phyloP scores from a whole-genome alignment of 2,888 invertebrate genomes.

The Andrena marginata region DNA sequence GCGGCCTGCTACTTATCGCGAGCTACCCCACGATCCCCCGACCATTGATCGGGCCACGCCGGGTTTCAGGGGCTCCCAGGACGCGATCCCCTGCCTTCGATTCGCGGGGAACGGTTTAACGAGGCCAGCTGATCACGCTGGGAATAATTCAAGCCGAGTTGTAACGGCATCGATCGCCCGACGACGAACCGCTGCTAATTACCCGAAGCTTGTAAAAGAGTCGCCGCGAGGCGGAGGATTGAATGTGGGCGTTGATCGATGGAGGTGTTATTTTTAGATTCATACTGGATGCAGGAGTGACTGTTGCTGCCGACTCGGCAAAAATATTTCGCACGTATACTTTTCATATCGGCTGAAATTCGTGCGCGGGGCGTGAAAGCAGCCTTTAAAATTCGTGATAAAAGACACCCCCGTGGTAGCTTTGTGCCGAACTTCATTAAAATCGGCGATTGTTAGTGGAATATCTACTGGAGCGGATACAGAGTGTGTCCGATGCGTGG shows the following conservation, averaged over 20 bases:
- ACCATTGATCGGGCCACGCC: conserved; percentile 11
- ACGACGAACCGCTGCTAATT: conserved; percentile 25
- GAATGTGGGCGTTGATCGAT: conserved; percentile 25
- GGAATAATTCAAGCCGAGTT: conserved; percentile 32
- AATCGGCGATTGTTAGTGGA: too few species aligned
- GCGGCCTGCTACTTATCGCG: conserved; percentile 55
- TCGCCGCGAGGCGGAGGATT: background rate
- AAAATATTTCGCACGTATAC: too few species aligned
- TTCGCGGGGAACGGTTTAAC: background rate
- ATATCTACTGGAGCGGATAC: too few species aligned
- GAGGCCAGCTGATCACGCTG: conserved; percentile 3
- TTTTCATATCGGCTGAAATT: too few species aligned
- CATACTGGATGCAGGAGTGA: too few species aligned
- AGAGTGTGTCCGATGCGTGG: too few species aligned
- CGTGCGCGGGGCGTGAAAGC: too few species aligned
- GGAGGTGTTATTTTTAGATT: conserved; percentile 8
- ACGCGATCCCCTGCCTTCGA: background rate
- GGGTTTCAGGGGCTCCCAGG: background rate
- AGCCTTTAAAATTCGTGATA: too few species aligned
- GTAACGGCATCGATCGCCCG: conserved; percentile 31
- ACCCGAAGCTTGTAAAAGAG: conserved; percentile 12
- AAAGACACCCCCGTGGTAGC: too few species aligned
- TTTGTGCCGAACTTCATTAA: too few species aligned
- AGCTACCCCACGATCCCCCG: background rate
- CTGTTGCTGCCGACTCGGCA: too few species aligned